Percentiles rank a stretch among this genome's conserved stretches.
phyloP scores from a whole-genome alignment of 2,888 invertebrate species.

The Girardia tigrina region DNA sequence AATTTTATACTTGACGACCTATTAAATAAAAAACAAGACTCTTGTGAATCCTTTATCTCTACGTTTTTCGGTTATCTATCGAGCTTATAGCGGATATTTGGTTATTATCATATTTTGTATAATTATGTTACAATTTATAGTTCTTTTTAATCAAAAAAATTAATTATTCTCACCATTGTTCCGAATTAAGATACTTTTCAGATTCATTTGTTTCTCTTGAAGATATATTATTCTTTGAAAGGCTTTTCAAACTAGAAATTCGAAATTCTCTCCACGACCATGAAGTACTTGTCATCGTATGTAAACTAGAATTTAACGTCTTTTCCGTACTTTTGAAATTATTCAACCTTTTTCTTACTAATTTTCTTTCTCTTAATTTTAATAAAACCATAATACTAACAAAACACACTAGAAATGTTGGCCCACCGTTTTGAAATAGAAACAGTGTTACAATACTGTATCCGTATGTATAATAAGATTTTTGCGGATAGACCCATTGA shows the following conservation, averaged over 20 bases:
- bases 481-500: not conserved
- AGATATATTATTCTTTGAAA: not conserved
- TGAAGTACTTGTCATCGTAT: not conserved
- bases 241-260: not conserved
- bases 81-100: too few relatives aligned
- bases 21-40: too few relatives aligned
- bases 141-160: too few relatives aligned
- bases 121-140: too few relatives aligned
- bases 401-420: not conserved
- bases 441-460: not conserved
- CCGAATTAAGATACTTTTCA: not conserved
- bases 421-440: constrained; percentile 3
- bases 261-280: not conserved
- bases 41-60: too few relatives aligned
- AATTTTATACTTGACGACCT: too few relatives aligned
- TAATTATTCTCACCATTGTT: not conserved
- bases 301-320: not conserved
- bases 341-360: not conserved
- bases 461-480: constrained; percentile 13
- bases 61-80: too few relatives aligned
- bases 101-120: too few relatives aligned
- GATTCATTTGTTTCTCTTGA: not conserved
- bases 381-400: not conserved
- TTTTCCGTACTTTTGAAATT: not conserved
- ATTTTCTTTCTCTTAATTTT: not conserved